Conservation (phyloP, 2,113 vertebrate genomes). For the Antechinus stuartii region DNA sequence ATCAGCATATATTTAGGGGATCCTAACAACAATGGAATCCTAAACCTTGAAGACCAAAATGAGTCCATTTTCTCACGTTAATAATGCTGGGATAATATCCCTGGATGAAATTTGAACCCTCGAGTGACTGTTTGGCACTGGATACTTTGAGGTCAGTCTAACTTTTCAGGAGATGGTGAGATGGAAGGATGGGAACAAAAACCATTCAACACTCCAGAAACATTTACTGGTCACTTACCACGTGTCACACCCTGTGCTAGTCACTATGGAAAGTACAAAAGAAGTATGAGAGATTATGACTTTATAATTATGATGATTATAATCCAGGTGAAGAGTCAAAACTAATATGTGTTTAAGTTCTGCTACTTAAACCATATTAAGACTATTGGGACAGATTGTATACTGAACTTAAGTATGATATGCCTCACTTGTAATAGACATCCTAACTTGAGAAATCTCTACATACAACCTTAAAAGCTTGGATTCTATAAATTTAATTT, state of each 20-base stretch:
- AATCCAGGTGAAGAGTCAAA: neutral
- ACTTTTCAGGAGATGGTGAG: neutral
- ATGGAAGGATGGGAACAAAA: neutral
- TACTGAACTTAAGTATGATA: neutral
- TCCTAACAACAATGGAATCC: neutral
- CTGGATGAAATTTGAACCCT: constrained; percentile 21
- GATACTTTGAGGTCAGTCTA: neutral
- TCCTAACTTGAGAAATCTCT: neutral
- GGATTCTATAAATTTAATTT: neutral
- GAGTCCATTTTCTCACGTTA: neutral
- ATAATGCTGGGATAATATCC: neutral
- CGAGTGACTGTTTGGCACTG: neutral
- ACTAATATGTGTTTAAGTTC: neutral
- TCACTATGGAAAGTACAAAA: neutral
- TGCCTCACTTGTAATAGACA: neutral
- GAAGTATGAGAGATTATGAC: neutral
- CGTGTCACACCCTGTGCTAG: neutral
- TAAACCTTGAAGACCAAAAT: neutral
- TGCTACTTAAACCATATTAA: neutral
- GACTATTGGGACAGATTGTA: neutral
- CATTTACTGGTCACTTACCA: neutral
- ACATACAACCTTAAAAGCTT: neutral
- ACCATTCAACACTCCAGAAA: neutral
- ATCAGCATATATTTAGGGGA: too few species aligned
- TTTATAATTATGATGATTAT: neutral